Evolutionary conservation across 2,797 vertebrate species (phyloP), one percentile per base, ranked within the genome.

Genomic region (Decapterus maruadsi): DNA sequence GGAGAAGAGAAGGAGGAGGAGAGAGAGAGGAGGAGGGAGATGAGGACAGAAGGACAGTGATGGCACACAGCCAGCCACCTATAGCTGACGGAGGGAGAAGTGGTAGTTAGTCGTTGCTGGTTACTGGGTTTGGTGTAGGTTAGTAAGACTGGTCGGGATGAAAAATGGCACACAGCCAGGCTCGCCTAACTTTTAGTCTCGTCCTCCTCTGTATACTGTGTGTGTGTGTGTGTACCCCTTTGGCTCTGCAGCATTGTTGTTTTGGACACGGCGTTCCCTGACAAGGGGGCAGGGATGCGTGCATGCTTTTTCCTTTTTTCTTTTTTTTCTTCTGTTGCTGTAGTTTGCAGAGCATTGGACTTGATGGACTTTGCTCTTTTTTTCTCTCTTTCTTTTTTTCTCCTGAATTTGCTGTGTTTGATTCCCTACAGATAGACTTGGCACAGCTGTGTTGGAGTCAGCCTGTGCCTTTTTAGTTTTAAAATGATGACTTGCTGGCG

Each of bases 221-320:
- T 34, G 31, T 34, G 31, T 34, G 31, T 34, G 31, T 34, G 31
- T 68, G 51, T 85, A 82, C 74, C 86, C 62, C 70, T 78, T 77
- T 75, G 78, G 82, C 78, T 78, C 51, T n/a, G 46, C 77, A 57
- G 63, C 77, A 54, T 55, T 90, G 90, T 91, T 89, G 90, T 68
- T 92, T 88, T 90, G 91, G 87, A 94, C 91, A 89, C 60, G 12
- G 67, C 93, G 92, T 93, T 91, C 92, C 80, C 59, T 69, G 78
- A 66, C 64, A 55, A 78, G 70, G 78, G 40, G 62, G 57, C 68
- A 77, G 67, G 58, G 74, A 74, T 72, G 43, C 63, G 42, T 56
- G 61, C 38, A 34, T 40, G 8, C 2, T 40, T 40, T 43, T 45
- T 45, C 16, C 67, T 57, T 62, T 58, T 29, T 16, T 26, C 66